Evolutionary conservation across 92 coral and sea anemone genomes (phyloP).

Genomic region (Epizoanthus scotinus): DNA sequence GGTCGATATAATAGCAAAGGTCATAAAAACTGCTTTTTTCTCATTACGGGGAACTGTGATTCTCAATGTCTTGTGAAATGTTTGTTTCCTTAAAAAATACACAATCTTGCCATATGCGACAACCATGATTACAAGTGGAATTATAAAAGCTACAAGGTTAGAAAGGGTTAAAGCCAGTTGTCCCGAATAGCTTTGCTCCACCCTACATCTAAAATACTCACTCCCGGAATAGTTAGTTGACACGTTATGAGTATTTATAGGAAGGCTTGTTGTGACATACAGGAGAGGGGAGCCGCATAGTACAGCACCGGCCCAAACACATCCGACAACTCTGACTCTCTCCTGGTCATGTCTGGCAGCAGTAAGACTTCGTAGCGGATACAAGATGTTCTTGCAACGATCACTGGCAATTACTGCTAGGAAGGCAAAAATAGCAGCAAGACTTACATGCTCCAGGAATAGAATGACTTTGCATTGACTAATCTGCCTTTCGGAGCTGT

Average conservation of each 20-base stretch:
- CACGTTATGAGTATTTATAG: not conserved
- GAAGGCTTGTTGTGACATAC: not conserved
- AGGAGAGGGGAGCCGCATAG: conserved; percentile 8
- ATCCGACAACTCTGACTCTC: not conserved
- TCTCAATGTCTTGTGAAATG: not conserved
- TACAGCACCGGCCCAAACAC: conserved; percentile 3
- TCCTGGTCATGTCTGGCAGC: not conserved
- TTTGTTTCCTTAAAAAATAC: conserved; percentile 1
- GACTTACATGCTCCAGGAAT: conserved; percentile 8
- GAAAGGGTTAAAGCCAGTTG: conserved; percentile 3
- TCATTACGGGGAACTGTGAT: conserved; percentile 19
- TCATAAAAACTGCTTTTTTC: conserved; percentile 15
- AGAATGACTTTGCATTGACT: not conserved
- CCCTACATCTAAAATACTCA: not conserved
- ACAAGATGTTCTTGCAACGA: conserved; percentile 15
- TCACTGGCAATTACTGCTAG: conserved; percentile 20
- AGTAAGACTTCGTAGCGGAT: not conserved
- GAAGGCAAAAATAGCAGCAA: conserved; percentile 8
- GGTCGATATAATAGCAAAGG: conserved; percentile 12
- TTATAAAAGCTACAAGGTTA: not conserved
- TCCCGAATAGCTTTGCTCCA: not conserved
- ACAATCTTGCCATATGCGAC: conserved; percentile 2
- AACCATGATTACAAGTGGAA: not conserved
- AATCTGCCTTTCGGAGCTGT: not conserved
- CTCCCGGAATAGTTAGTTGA: not conserved